Evolutionary conservation across 2,888 invertebrate species (phyloP).

Genomic region (Xylota sylvarum): DNA sequence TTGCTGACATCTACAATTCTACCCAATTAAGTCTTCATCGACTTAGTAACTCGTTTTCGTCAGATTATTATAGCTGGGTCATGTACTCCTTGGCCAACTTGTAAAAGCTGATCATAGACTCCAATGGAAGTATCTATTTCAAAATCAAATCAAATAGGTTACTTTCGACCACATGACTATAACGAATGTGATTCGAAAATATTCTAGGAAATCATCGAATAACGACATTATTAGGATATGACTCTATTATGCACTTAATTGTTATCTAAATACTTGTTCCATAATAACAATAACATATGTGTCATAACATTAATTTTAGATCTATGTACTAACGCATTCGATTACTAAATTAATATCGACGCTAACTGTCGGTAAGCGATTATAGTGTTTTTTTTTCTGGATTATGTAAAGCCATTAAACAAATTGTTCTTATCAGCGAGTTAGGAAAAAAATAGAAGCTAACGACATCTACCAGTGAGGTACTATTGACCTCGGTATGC

Average conservation of each 20-base stretch:
- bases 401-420: background rate
- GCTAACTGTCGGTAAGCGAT: background rate
- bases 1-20: no score
- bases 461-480: background rate
- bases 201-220: background rate
- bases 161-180: background rate
- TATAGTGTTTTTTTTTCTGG: no score
- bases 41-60: no score
- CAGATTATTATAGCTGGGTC: no score
- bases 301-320: background rate
- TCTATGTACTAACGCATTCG: background rate
- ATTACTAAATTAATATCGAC: background rate
- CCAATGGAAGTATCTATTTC: no score
- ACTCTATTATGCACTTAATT: conserved; percentile 14
- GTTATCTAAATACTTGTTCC: background rate
- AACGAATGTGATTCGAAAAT: background rate
- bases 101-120: no score
- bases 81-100: no score
- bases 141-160: background rate
- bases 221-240: background rate
- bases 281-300: background rate
- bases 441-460: background rate
- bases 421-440: background rate
- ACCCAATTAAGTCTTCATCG: no score
- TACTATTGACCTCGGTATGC: no score